Evolutionary conservation across 2,888 invertebrate species (phyloP), one percentile per base, ranked within the genome.

Genomic region (Sinopyrophorus schimmeli): DNA sequence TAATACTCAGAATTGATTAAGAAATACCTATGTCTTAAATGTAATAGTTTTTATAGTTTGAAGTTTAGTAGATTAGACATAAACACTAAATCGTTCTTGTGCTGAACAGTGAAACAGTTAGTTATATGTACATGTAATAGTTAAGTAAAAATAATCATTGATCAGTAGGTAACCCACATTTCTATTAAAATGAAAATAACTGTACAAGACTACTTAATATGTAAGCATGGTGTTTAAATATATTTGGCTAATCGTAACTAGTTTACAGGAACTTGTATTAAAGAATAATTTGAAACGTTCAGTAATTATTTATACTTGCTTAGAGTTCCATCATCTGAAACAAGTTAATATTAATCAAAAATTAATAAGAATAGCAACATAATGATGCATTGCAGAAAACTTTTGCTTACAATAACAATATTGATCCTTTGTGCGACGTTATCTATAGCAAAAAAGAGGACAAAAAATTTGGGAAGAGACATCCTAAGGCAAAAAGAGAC

Each of bases 401-500:
- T 30, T 21, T 17, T 47, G 11, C n/a, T 47, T 9, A 3, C 18
- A 11, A 14, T 35, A 7, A 32, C 28, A 7, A 14, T 43, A 10
- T 3, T 34, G 10, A 24, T 17, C 14, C 28, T 20, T 7, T 6
- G 38, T 5, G 9, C 43, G 20, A 17, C 12, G 14, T 2, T 32
- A n/a, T 44, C 35, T 18, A 14, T 16, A 5, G 44, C 40, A 24
- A 28, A 15, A 10, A 39, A 35, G 14, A 48, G 30, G 5, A 23
- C 27, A 6, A 51, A 30, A 20, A 38, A 47, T 12, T 17, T 39
- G 6, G 9, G 6, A 14, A 26, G 15, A 1, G 53, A 55, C 35
- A 34, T 61, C 15, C 47, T 63, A 17, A 38, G 60, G 15, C 51
- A 60, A 40, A 60, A 60, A 21, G 64, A 64, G 54, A 64, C 64